These are phyloP conservation scores for Pseudochromis fuscus DNA, from an alignment of 2,797 vertebrate genomes.

Conservation along the genomic window DNA sequence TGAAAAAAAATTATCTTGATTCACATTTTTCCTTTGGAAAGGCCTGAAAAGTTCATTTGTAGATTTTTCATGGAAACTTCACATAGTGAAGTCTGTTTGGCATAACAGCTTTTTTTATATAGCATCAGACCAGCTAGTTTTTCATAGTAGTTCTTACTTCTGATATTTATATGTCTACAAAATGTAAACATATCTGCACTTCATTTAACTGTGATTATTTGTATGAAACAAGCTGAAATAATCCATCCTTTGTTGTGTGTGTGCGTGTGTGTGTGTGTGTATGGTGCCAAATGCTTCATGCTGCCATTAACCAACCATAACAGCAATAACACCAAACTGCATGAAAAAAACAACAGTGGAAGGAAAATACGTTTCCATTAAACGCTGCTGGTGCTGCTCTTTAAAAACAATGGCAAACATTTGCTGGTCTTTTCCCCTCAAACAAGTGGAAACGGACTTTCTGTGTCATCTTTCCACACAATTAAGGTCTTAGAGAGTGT, in stretches of 20 bases:
- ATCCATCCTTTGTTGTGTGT: slow-evolving; percentile 1
- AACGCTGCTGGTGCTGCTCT: slow-evolving; percentile 47
- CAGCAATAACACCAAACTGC: slow-evolving; percentile 58
- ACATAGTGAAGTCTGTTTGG: background rate
- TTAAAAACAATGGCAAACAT: slow-evolving; percentile 77
- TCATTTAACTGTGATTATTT: slow-evolving; percentile 10
- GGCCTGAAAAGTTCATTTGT: background rate
- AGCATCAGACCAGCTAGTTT: background rate
- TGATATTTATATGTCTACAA: slow-evolving; percentile 7
- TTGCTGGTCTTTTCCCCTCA: slow-evolving; percentile 60
- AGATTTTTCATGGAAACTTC: background rate
- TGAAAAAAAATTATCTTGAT: background rate
- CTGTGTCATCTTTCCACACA: slow-evolving; percentile 82
- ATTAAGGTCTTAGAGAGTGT: slow-evolving; percentile 71
- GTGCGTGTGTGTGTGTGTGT: slow-evolving; percentile 8
- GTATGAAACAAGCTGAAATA: slow-evolving; percentile 14
- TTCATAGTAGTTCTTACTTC: background rate
- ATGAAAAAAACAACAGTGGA: slow-evolving; percentile 62
- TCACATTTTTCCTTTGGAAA: slow-evolving; percentile 16
- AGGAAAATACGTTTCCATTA: slow-evolving; percentile 73
- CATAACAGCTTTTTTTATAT: background rate
- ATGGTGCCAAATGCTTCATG: slow-evolving; percentile 35
- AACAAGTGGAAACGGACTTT: slow-evolving; percentile 77
- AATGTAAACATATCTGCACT: slow-evolving; percentile 16
- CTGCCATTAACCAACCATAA: slow-evolving; percentile 53